Evolutionary conservation across 2,113 vertebrate species (phyloP), one percentile per base, ranked within the genome.

Genomic region (Scartelaos histophorus): DNA sequence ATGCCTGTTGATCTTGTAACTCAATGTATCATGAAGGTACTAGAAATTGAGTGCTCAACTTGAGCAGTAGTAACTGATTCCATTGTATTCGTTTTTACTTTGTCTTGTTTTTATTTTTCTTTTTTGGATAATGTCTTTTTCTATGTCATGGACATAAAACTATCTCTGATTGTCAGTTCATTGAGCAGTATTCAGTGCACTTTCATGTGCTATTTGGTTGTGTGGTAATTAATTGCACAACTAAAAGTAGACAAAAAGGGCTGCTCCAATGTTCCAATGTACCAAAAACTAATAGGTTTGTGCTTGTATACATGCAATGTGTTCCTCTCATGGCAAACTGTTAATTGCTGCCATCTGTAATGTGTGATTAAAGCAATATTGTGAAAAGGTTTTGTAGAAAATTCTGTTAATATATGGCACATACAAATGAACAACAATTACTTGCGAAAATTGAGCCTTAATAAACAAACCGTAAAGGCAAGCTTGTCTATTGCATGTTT

Each of bases 331-430:
- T 82, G 81, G 82, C 81, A 89, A 85, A 88, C 79, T 91, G 79
- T 92, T 88, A 85, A 84, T 81, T 85, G 80, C 88, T 90, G 87
- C 88, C 58, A 80, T 89, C 83, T 89, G 75, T 77, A 87, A 85
- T 88, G 83, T 91, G 83, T 91, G 82, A 93, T 92, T 88, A 88
- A 91, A 92, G 89, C 86, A 92, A 92, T 91, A 88, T 87, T 83
- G 79, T 90, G 86, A 79, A 92, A 68, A 70, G 54, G 78, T 85
- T 82, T 84, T 87, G 83, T 66, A 66, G 62, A 67, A 75, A 65
- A 81, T 83, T 67, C 57, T 72, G 53, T 81, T 86, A 78, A 70
- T 73, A 84, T 71, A 81, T 71, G 24, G 60, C 53, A 71, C 58
- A 21, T 85, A 65, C 12, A 66, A 79, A 72, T 66, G 51, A 79